Base-by-base conservation (phyloP, 2,113 vertebrate genomes). In the Alces alces region DNA sequence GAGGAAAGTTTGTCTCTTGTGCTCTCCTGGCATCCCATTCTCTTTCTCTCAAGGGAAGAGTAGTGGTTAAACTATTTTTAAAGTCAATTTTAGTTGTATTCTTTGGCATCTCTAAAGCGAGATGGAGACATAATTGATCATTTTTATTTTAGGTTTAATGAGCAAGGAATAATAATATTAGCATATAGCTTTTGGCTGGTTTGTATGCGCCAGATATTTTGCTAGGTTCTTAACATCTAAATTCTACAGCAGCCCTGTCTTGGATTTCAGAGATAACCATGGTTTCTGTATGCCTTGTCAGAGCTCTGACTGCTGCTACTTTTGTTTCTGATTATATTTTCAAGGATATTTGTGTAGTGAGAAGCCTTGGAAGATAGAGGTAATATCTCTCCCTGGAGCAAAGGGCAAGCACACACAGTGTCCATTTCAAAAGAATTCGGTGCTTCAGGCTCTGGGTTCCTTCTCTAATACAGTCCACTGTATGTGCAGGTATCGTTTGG, bases 131-230 rank as follows among this genome's bases (percentile, higher is more conserved):
- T 1, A 82, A 54, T 61, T 57, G 57, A 86, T 17, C 3, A 14
- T 52, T 93, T 88, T 93, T 96, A 82, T 76, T 95, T 97, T 83
- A 87, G 54, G 21, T 92, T 90, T 96, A 76, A 86, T 95, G 84
- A 82, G 9, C 27, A 45, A 89, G 45, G 60, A 95, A 66, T 90
- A 92, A 66, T 47, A 93, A n/a, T 33, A 86, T 50, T 93, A 92
- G 50, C 11, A 86, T 86, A 9, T 45, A 45, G 36, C 45, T 80
- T 58, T 95, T 91, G 54, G 54, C 66, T 95, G 6, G 19, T 96
- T 95, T 92, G 11, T 61, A 54, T 95, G 47, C 95, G 36, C 3
- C n/a, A 85, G 80, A 28, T 86, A 85, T 21, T 83, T 17, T 95
- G 25, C 16, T 50, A 79, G 57, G 43, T 27, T 86, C 73, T 92